Conservation (phyloP, 2,888 invertebrate species). For the Sepiola atlantica region DNA sequence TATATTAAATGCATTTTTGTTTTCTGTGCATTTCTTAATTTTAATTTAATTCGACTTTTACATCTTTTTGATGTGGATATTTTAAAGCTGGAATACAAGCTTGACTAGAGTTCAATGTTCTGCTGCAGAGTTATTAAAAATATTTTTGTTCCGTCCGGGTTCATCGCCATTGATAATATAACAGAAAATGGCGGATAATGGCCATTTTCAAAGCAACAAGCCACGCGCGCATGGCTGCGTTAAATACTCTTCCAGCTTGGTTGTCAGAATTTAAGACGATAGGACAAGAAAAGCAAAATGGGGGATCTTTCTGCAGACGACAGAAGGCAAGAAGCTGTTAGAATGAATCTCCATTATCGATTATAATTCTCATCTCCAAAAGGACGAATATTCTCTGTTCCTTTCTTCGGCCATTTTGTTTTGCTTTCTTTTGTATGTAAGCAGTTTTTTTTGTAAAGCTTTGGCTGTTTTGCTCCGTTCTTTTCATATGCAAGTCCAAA, state of each 20-base stretch:
- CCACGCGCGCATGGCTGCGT: not conserved
- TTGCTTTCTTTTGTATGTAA: not conserved
- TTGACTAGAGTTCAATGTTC: too few species aligned
- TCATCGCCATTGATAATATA: too few species aligned
- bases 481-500: not conserved
- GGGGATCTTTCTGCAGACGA: not conserved
- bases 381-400: not conserved
- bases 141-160: too few species aligned
- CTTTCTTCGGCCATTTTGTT: not conserved
- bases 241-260: not conserved
- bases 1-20: too few species aligned
- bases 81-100: too few species aligned
- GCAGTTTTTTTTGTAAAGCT: not conserved
- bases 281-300: not conserved
- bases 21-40: too few species aligned
- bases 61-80: too few species aligned
- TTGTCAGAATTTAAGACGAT: not conserved
- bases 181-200: not conserved
- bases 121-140: too few species aligned
- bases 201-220: not conserved
- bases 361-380: not conserved
- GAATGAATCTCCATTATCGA: conserved; percentile 9
- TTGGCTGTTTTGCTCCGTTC: not conserved
- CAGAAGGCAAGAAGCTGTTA: not conserved
- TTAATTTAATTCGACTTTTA: too few species aligned